A percentile compares a stretch with the other conserved stretches of the same genome.
These are phyloP conservation scores for Calameuta filiformis DNA, from an alignment of 2,888 invertebrate genomes.

Conservation along the genomic window DNA sequence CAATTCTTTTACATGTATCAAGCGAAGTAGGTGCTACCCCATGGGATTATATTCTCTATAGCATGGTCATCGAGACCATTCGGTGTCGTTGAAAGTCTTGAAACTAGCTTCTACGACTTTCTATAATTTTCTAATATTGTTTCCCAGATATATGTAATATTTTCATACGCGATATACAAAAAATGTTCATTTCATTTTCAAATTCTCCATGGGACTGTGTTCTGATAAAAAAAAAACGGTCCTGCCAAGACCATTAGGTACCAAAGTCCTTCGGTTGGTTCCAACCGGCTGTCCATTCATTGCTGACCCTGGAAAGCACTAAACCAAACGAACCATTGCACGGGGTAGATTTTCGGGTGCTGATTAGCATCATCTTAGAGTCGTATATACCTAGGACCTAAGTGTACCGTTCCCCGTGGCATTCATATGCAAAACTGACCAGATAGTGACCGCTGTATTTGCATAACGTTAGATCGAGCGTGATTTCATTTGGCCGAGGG, in stretches of 20 bases:
- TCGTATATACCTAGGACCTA: conserved; percentile 32
- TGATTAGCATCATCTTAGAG: conserved; percentile 62
- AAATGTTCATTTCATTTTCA: neutral
- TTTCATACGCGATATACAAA: neutral
- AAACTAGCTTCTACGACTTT: neutral
- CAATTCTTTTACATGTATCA: conserved; percentile 43
- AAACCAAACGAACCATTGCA: conserved; percentile 59
- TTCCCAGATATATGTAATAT: neutral
- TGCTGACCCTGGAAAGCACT: conserved; percentile 41
- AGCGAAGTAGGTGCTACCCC: conserved; percentile 48
- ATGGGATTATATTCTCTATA: conserved; percentile 41
- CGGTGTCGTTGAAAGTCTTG: conserved; percentile 27
- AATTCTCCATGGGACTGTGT: neutral
- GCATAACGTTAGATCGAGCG: conserved; percentile 65
- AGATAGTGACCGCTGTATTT: conserved; percentile 60
- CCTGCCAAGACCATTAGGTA: neutral
- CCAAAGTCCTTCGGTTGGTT: neutral
- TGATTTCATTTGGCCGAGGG: conserved; percentile 56
- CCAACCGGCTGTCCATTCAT: neutral
- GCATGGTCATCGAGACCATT: conserved; percentile 53
- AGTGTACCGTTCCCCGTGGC: conserved; percentile 38
- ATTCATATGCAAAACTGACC: conserved; percentile 65
- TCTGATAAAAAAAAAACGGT: neutral
- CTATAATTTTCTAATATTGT: neutral
- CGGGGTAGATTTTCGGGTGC: conserved; percentile 36